These are phyloP conservation scores for Subacronicta megacephala DNA, from an alignment of 2,888 invertebrate genomes.

Conservation along the genomic window DNA sequence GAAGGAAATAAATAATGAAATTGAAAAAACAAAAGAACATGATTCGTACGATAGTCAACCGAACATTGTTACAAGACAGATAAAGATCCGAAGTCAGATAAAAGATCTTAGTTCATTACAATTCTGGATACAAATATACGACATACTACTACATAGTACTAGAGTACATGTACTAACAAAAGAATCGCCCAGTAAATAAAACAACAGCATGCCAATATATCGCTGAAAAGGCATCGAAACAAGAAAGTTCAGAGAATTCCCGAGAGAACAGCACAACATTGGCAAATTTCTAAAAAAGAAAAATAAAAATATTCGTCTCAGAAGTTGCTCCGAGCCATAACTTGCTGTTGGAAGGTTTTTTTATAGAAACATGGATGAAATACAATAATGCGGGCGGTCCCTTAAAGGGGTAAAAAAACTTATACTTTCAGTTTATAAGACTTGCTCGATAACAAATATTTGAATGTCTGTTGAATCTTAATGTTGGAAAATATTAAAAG, in stretches of 20 bases:
- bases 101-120: conserved; percentile 21
- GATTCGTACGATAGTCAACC: too few species aligned
- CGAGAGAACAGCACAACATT: conserved; percentile 72
- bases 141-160: too few species aligned
- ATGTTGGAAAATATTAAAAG: conserved; percentile 18
- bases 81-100: conserved; percentile 21
- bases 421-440: conserved; percentile 44
- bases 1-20: too few species aligned
- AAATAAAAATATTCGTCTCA: conserved; percentile 70
- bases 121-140: conserved; percentile 35
- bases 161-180: conserved; percentile 43
- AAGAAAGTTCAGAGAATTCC: conserved; percentile 74
- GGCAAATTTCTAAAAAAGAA: conserved; percentile 74
- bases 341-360: conserved; percentile 73
- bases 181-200: conserved; percentile 65
- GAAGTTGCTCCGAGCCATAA: conserved; percentile 69
- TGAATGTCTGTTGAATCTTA: conserved; percentile 40
- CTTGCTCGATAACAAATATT: conserved; percentile 48
- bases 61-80: not conserved
- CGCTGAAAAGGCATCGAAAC: conserved; percentile 69
- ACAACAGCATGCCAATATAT: conserved; percentile 69
- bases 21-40: too few species aligned
- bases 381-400: conserved; percentile 67
- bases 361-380: conserved; percentile 73
- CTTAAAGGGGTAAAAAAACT: conserved; percentile 63